These are phyloP conservation scores for Odontesthes bonariensis DNA, from an alignment of 2,113 vertebrate genomes.

Conservation along the genomic window DNA sequence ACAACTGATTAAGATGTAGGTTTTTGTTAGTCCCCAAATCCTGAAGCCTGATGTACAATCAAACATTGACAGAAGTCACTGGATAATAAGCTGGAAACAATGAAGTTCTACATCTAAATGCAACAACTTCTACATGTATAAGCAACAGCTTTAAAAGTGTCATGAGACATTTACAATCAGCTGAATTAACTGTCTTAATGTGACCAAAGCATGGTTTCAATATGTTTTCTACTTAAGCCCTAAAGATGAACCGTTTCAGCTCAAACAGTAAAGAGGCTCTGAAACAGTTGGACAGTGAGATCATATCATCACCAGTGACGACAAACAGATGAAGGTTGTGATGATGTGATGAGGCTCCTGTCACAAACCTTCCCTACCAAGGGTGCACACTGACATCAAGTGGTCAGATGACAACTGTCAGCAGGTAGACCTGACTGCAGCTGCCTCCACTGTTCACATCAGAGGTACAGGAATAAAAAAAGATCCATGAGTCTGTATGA, in stretches of 20 bases:
- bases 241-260: not conserved
- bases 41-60: too few relatives aligned
- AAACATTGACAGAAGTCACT: too few relatives aligned
- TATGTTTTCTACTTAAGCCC: not conserved
- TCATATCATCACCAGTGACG: conserved; percentile 4
- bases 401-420: conserved; percentile 64
- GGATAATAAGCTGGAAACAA: too few relatives aligned
- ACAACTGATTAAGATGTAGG: too few relatives aligned
- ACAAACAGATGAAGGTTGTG: conserved; percentile 21
- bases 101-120: not conserved
- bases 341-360: conserved; percentile 22
- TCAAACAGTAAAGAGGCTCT: too few relatives aligned
- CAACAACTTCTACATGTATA: not conserved
- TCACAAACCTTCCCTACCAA: conserved; percentile 27
- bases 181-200: not conserved
- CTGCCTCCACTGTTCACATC: not conserved
- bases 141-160: not conserved
- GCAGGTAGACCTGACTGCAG: conserved; percentile 6
- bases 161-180: not conserved
- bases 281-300: not conserved
- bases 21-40: too few relatives aligned
- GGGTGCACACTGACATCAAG: conserved; percentile 74
- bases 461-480: not conserved
- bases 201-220: too few relatives aligned
- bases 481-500: not conserved